Percentiles rank a stretch among this genome's conserved stretches.
phyloP scores from a whole-genome alignment of 2,797 vertebrate genomes.

The Eurystomus glaucurus region DNA sequence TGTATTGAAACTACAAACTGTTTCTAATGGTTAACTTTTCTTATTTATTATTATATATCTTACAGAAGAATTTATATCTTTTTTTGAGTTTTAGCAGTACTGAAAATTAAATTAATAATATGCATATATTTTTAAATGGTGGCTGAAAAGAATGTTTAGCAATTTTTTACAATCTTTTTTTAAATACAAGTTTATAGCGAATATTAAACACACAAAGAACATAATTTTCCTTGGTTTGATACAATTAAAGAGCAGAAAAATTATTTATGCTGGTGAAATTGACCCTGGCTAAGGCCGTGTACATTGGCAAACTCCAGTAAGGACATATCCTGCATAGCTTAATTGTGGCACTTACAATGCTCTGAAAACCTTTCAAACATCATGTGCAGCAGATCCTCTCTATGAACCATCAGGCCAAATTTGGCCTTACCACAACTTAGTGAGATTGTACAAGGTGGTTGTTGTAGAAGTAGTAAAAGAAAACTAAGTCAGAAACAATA shows the following conservation, averaged over 20 bases:
- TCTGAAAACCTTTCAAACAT: not conserved
- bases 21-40: not conserved
- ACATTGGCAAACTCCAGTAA: not conserved
- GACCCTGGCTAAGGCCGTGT: not conserved
- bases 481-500: not conserved
- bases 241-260: not conserved
- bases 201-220: not conserved
- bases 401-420: not conserved
- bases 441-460: not conserved
- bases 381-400: fast-evolving
- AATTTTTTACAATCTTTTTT: not conserved
- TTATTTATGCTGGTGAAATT: not conserved
- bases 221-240: not conserved
- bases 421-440: fast-evolving
- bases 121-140: not conserved
- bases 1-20: not conserved
- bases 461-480: not conserved
- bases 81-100: not conserved
- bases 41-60: not conserved
- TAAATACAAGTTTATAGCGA: not conserved
- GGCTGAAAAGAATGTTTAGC: not conserved
- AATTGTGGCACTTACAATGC: not conserved
- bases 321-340: not conserved
- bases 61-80: not conserved
- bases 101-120: not conserved